Base-by-base conservation (phyloP, 2,797 vertebrate species). In the Trachops cirrhosus region DNA sequence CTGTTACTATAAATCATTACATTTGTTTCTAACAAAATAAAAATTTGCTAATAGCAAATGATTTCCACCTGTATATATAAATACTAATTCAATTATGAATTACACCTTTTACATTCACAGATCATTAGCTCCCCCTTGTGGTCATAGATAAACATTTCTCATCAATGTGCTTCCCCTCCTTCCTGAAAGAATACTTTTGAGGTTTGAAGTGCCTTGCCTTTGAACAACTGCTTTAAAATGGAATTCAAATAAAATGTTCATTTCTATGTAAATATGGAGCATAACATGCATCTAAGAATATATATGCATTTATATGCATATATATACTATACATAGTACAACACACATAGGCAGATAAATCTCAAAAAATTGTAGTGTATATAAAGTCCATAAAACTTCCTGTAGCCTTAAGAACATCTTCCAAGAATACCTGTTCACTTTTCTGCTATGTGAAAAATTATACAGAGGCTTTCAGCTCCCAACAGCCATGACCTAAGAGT, bases 121-220 rank as follows among this genome's bases (percentile, higher is more conserved):
- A 24, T 93, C 93, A 52, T 50, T 95, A 78, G 83, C 93, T 74
- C 97, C 96, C 48, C 94, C 96, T 96, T 92, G 95, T 98, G 97
- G 96, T 44, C 26, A 77, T 85, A 21, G 29, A 5, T 78, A 87
- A 96, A 52, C 83, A 96, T 84, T 97, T 95, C 73, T 74, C 18
- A 41, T 68, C 54, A 80, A 95, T 41, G 4, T 34, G 44, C 29
- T 85, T 6, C 2, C 3, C 8, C 54, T 75, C 9, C 8, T 62
- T 75, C 9, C 11, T 59, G 21, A 93, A 44, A 71, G 24, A 89
- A n/a, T 57, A 16, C 9, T 71, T 79, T 11, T 6, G 67, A 87
- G 16, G 8, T 78, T 89, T 85, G n/a, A 95, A 91, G 52, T 48
- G 14, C 24, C 62, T 94, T 77, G 44, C 29, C 29, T 86, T 90